Conservation (phyloP, 2,113 vertebrate genomes). For the Saguinus midas region DNA sequence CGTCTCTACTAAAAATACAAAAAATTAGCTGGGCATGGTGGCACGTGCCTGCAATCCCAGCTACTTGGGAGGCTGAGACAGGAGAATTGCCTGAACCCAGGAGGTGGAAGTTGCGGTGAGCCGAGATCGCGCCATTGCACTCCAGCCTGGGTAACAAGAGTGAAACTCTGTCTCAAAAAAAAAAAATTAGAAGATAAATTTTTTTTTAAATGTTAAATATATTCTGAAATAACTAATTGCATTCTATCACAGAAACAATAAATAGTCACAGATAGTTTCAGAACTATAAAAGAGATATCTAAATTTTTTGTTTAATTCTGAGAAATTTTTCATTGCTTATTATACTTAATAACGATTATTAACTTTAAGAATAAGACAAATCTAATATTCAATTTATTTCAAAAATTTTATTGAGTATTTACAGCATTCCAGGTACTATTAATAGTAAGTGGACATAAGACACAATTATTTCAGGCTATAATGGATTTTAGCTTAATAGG, state of each 20-base stretch:
- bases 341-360: not conserved
- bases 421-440: not conserved
- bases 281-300: not conserved
- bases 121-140: too few species aligned
- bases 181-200: too few species aligned
- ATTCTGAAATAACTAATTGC: not conserved
- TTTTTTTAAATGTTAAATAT: too few species aligned
- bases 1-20: too few species aligned
- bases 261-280: not conserved
- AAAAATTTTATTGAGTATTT: not conserved
- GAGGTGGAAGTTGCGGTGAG: too few species aligned
- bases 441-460: not conserved
- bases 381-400: not conserved
- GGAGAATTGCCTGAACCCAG: too few species aligned
- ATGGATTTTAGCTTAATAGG: not conserved
- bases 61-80: too few species aligned
- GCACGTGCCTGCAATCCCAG: too few species aligned
- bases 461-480: not conserved
- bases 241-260: not conserved
- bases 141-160: too few species aligned
- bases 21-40: too few species aligned
- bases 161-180: too few species aligned
- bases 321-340: not conserved
- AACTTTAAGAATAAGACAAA: slow-evolving; percentile 32
- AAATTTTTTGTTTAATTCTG: not conserved